Conservation (phyloP, 2,797 vertebrate genomes). For the Tragelaphus eurycerus region DNA sequence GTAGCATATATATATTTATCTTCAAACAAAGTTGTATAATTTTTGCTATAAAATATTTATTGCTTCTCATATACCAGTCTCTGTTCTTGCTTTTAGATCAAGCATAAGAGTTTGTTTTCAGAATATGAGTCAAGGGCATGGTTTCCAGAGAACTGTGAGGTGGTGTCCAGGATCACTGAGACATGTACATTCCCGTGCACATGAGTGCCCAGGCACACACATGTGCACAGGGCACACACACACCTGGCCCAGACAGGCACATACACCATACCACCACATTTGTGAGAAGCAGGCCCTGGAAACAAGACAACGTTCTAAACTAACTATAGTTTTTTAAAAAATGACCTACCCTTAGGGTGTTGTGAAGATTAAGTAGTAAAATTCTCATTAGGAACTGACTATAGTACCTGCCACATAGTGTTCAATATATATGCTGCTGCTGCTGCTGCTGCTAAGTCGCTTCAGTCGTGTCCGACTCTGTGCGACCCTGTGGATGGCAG, state of each 20-base stretch:
- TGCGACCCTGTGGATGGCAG: no score
- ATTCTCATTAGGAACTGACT: background rate
- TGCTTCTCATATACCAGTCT: background rate
- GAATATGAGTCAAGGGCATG: background rate
- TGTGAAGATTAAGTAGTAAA: background rate
- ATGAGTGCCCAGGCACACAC: background rate
- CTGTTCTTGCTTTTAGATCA: conserved; percentile 14
- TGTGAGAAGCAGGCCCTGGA: background rate
- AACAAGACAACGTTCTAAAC: background rate
- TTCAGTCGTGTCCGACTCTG: no score
- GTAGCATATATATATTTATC: background rate
- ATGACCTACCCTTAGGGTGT: background rate
- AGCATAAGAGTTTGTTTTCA: conserved; percentile 13
- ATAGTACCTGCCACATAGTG: background rate
- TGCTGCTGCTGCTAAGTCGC: no score
- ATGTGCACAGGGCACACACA: background rate
- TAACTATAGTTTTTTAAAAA: background rate
- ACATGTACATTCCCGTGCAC: background rate
- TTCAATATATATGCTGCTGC: background rate
- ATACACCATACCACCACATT: background rate
- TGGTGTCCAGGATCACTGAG: background rate
- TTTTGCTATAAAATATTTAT: background rate
- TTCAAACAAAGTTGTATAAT: background rate
- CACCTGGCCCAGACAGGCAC: background rate
- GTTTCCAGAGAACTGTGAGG: background rate